Evolutionary conservation across 2,888 invertebrate species (phyloP), one percentile per base, ranked within the genome.

Genomic region (Agriopis leucophaearia): DNA sequence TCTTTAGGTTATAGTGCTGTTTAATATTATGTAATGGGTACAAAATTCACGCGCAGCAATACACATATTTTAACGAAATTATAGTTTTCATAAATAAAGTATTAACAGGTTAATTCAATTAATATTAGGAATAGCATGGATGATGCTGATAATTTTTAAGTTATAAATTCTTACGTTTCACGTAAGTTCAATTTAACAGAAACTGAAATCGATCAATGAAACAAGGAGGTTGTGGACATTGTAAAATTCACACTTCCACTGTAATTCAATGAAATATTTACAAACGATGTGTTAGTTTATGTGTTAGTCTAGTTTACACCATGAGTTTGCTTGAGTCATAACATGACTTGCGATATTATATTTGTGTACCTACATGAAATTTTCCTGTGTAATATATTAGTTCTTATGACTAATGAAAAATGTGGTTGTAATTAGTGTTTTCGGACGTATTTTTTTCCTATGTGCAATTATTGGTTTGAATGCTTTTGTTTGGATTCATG

Each of bases 251-350:
- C 54, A 61, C 59, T 0, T 52, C 35, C 12, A 47, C 55, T 64
- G 62, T 45, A 58, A 42, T 52, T 65, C 48, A 64, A 55, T 63
- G 55, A 57, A 54, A 70, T 69, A 64, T 66, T 65, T 55, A 66
- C 18, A 47, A n/a, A n/a, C n/a, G n/a, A 35, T 42, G 36, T n/a
- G n/a, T n/a, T n/a, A n/a, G n/a, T n/a, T n/a, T n/a, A n/a, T n/a
- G n/a, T n/a, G n/a, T n/a, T n/a, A n/a, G n/a, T n/a, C 57, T 27
- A 38, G 27, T 56, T 63, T 9, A 65, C 44, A 58, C 62, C 66
- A 69, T 61, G 13, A 44, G 64, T 59, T 65, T 38, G 54, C 48
- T 35, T 73, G 64, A 68, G 56, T 71, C 63, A 70, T 55, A 60
- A 16, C 50, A 63, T 73, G 70, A 70, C 66, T 64, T 59, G 54